Evolutionary conservation across 2,113 vertebrate species (phyloP), one percentile per base, ranked within the genome.

Genomic region (Syngnathus typhle): DNA sequence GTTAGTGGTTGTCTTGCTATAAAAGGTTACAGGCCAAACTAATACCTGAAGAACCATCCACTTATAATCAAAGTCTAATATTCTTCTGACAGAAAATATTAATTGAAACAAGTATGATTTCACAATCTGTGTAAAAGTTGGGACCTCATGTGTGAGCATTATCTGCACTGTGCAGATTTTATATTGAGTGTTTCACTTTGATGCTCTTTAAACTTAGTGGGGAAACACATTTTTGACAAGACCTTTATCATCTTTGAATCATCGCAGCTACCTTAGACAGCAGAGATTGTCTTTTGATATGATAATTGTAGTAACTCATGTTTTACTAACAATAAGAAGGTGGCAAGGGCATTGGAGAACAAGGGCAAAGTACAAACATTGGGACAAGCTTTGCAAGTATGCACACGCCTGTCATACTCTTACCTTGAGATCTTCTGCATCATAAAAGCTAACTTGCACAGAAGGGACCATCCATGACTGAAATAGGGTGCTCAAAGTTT

Each of bases 401-500:
- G 32, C 54, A 47, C 54, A 47, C 54, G 9, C 16, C 19, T 49
- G 27, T 19, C 8, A 13, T 47, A 2, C 1, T 55, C 74, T 85
- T 89, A 93, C 96, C 95, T 98, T 97, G 80, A 98, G 92, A 66
- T 94, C 91, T 6, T 97, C 92, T 0, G 95, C 94, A 0, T 95
- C 89, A 23, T 99, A 98, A 92, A 98, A 99, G 91, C 94, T 97
- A 89, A 99, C 79, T 0, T 89, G 82, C 60, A 98, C 73, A 0
- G 96, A 96, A 0, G 96, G 96, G 37, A 99, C 94, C 95, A 97
- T 96, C 96, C 96, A 98, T 4, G 95, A 94, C 80, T 90, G 90
- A 81, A 98, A 97, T 41, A 98, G 88, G 0, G 77, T 92, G 56
- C 94, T 93, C 74, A 98, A 91, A 84, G 98, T 94, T 54, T 87